These are phyloP conservation scores for Cephalopachus bancanus DNA, from an alignment of 2,797 vertebrate genomes.

Conservation along the genomic window DNA sequence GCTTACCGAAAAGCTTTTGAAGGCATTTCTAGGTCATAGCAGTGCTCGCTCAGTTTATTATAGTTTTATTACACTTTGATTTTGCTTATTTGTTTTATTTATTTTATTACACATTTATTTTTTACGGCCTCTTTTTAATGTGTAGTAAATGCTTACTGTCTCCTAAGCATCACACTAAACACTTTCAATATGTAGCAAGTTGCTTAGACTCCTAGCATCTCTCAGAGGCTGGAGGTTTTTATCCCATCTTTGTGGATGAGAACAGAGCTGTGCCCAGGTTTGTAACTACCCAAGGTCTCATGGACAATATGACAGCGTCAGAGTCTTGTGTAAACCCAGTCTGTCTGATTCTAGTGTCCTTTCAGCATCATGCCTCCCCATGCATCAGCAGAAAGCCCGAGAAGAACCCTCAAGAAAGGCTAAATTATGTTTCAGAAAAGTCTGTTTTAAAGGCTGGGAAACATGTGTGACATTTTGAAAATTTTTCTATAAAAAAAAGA, in stretches of 20 bases:
- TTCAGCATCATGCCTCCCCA: rapidly evolving
- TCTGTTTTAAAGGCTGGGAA: constrained; percentile 53
- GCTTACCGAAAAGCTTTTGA: background rate
- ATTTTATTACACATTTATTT: background rate
- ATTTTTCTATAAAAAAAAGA: constrained; percentile 59
- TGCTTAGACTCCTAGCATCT: background rate
- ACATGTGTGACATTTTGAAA: constrained; percentile 70
- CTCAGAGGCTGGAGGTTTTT: background rate
- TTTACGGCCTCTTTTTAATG: background rate
- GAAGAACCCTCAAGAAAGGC: background rate
- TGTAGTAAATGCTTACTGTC: background rate
- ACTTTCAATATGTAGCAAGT: background rate
- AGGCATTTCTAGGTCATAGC: background rate
- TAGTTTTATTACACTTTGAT: background rate
- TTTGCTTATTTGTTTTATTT: constrained; percentile 31
- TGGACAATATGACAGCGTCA: rapidly evolving
- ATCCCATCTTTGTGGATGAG: rapidly evolving
- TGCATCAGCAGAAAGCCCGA: background rate
- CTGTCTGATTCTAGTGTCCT: background rate
- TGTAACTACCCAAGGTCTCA: background rate
- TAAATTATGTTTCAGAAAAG: constrained; percentile 9
- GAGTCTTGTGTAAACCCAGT: background rate
- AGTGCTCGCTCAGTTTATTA: background rate
- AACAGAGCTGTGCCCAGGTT: background rate
- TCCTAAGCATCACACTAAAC: background rate